A percentile compares a stretch with the other conserved stretches of the same genome.
Evolutionary conservation across 2,888 invertebrate species (phyloP).

Genomic region (Ashinkailepas kermadecensis): DNA sequence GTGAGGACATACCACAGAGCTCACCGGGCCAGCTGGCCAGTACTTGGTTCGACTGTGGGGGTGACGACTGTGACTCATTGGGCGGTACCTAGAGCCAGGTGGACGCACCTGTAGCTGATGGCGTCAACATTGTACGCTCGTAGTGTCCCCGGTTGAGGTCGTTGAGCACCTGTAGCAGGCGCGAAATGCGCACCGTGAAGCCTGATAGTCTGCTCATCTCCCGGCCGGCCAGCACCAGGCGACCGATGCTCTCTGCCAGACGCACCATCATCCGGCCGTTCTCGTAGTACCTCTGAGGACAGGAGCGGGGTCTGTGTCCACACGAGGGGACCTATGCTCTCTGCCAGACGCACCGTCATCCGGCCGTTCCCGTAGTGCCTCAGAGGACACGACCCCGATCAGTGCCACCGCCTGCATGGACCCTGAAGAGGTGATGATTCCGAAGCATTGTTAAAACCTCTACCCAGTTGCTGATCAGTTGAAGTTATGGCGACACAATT

Average conservation of each 20-base stretch:
- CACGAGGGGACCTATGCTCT: slow-evolving; percentile 91
- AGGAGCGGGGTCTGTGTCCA: too few species aligned
- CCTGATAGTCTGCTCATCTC: slow-evolving; percentile 91
- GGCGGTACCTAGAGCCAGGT: too few species aligned
- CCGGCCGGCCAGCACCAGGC: slow-evolving; percentile 86
- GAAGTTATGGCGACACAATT: too few species aligned
- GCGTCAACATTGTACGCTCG: slow-evolving; percentile 57
- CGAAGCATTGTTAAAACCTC: too few species aligned
- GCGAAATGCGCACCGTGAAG: slow-evolving; percentile 86
- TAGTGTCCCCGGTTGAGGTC: slow-evolving; percentile 75
- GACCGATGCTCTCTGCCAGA: slow-evolving; percentile 93
- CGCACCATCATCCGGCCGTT: slow-evolving; percentile 94
- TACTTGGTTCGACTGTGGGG: too few species aligned
- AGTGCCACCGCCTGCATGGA: too few species aligned
- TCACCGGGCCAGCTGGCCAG: too few species aligned
- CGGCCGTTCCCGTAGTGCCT: slow-evolving; percentile 94
- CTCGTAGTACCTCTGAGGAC: slow-evolving; percentile 76
- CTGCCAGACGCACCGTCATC: slow-evolving; percentile 91
- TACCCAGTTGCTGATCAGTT: too few species aligned
- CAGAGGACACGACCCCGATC: slow-evolving; percentile 42
- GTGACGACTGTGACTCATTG: too few species aligned
- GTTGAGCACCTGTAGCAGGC: slow-evolving; percentile 71
- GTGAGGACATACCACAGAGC: too few species aligned
- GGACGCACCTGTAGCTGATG: not conserved
- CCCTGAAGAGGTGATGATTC: too few species aligned